Conservation (phyloP, 2,113 vertebrate species). For the Glareola pratincola region DNA sequence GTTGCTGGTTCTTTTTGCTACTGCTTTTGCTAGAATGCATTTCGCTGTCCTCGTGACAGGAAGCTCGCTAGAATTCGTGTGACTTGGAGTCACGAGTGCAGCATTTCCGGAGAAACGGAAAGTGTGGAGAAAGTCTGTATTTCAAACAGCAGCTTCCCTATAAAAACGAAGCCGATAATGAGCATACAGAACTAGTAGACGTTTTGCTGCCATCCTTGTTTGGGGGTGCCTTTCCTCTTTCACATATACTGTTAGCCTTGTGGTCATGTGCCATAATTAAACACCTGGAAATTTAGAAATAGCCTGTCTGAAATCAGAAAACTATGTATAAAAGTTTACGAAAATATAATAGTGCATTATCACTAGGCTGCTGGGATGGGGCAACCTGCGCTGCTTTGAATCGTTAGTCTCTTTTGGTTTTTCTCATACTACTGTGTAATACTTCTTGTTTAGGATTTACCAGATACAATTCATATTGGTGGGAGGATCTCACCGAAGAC, state of each 20-base stretch:
- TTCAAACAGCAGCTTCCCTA: not conserved
- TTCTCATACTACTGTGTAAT: slow-evolving; percentile 33
- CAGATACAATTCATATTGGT: slow-evolving; percentile 94
- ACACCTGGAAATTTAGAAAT: not conserved
- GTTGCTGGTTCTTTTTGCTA: not conserved
- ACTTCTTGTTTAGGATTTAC: slow-evolving; percentile 85
- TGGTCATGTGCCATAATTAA: not conserved
- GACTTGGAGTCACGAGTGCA: not conserved
- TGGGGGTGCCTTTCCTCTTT: not conserved
- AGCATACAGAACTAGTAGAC: not conserved
- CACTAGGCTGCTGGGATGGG: not conserved
- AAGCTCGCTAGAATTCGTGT: not conserved
- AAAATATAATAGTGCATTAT: not conserved
- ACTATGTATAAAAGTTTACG: not conserved
- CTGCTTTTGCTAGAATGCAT: not conserved
- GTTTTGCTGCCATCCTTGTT: not conserved
- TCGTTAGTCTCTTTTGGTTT: not conserved
- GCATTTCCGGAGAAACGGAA: not conserved
- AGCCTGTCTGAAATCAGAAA: not conserved
- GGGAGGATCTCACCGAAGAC: slow-evolving; percentile 93
- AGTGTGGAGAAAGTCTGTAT: not conserved
- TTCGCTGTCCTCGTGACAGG: not conserved
- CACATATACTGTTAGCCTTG: not conserved
- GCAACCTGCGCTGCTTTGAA: not conserved
- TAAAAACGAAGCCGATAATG: not conserved